These are phyloP conservation scores for Dexiosoma caninum DNA, from an alignment of 2,888 invertebrate genomes.

Conservation along the genomic window DNA sequence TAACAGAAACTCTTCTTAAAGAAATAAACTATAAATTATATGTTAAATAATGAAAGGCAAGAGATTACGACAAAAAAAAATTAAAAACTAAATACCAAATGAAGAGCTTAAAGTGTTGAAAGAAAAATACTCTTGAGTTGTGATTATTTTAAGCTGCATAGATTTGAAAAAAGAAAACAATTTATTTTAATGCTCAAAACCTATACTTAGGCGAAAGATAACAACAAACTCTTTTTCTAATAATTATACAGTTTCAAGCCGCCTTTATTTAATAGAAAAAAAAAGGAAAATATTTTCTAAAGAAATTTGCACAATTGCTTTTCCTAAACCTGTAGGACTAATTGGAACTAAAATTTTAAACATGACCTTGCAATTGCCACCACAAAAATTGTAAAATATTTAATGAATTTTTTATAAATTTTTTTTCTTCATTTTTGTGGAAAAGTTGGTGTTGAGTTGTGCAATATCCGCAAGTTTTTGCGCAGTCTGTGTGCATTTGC, in stretches of 20 bases:
- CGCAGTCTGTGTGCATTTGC: constrained; percentile 1
- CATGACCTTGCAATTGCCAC: constrained; percentile 40
- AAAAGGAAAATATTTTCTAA: constrained; percentile 17
- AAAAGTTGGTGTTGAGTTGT: constrained; percentile 42
- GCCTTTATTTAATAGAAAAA: neutral
- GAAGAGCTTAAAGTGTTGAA: constrained; percentile 34
- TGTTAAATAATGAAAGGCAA: neutral
- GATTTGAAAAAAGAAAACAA: constrained; percentile 5
- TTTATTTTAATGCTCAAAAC: constrained; percentile 34
- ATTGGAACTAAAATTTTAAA: constrained; percentile 13
- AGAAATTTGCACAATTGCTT: neutral
- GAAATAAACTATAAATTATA: neutral
- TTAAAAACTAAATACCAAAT: neutral
- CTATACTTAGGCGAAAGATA: neutral
- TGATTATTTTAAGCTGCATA: neutral
- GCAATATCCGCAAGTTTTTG: constrained; percentile 56
- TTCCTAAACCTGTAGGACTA: constrained; percentile 11
- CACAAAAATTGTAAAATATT: neutral
- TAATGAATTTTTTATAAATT: constrained; percentile 43
- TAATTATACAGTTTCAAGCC: constrained; percentile 40
- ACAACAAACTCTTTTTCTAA: neutral
- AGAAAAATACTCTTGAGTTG: neutral
- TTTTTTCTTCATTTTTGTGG: no score
- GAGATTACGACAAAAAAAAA: neutral
- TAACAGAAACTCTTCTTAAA: neutral